A percentile compares a stretch with the other conserved stretches of the same genome.
Conservation (phyloP, 2,888 invertebrate species). For the Diaphora mendica region DNA sequence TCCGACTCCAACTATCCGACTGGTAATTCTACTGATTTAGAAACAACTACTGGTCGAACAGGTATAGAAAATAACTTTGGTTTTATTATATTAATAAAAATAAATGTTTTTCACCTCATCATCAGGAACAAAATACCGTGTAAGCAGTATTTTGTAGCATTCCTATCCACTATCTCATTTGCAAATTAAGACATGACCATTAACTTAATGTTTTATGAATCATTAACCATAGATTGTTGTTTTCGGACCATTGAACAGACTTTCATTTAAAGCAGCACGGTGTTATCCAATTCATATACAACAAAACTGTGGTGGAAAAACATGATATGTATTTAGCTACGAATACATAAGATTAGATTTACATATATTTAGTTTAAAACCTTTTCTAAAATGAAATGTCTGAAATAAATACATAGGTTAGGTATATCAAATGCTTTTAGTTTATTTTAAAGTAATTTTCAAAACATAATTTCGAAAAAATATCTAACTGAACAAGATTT, state of each 20-base stretch:
- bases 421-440: no score
- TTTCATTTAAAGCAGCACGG: not conserved
- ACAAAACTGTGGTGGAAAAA: not conserved
- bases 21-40: not conserved
- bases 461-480: not conserved
- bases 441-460: not conserved
- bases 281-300: not conserved
- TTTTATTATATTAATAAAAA: not conserved
- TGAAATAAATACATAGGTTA: no score
- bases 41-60: not conserved
- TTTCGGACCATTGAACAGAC: not conserved
- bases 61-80: not conserved
- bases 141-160: not conserved
- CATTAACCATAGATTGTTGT: not conserved
- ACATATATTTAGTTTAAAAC: not conserved
- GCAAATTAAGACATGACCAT: not conserved
- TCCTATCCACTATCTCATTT: not conserved
- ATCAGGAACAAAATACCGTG: not conserved
- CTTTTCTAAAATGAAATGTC: not conserved
- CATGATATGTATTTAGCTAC: no score
- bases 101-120: not conserved
- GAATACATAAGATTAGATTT: not conserved
- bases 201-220: not conserved
- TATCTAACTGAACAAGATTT: not conserved
- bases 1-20: no score